Base-by-base conservation (phyloP, 1,140 invertebrate genomes). In the Nixonia krombeini region DNA sequence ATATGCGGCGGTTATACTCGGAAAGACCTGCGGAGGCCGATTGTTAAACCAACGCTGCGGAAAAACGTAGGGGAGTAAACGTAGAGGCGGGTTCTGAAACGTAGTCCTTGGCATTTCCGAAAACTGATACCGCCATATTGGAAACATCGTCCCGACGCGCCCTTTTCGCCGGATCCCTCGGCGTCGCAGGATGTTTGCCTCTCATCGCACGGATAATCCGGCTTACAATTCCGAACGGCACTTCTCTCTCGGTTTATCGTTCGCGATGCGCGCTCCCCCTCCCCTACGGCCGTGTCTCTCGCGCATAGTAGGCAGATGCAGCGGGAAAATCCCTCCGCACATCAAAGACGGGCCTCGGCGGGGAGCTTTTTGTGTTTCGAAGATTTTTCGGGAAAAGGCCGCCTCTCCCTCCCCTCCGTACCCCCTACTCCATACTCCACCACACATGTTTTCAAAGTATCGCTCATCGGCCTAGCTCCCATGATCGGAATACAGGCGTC, bases 281-380 rank as follows among this genome's bases (percentile, higher is more conserved):
- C 61, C 49, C 59, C 47, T 42, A n/a, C n/a, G n/a, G n/a, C n/a
- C n/a, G n/a, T n/a, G n/a, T n/a, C n/a, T n/a, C n/a, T 55, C 64
- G 58, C 53, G 58, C 61, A 83, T 78, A 83, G 74, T 83, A 75
- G 76, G 78, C 82, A 84, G 82, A 83, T 84, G 82, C 80, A 72
- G 64, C 58, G 47, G 46, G 67, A 67, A 75, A 75, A 79, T 70
- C 59, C 59, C 64, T 52, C 65, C 40, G 31, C 44, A 41, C 45
- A 66, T 67, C 62, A 66, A 70, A 73, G 61, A 49, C 42, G 59
- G 42, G 42, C 41, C 65, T 40, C 65, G 21, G 28, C 53, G 16
- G 58, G 57, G 58, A 49, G 25, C 52, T 67, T 67, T 66, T 67
- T 67, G 46, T 61, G 15, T 21, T 6, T 15, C 18, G 6, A 15